Evolutionary conservation across 2,113 vertebrate genomes (phyloP), one percentile per base, ranked within the genome.

Genomic region (Octodon degus): DNA sequence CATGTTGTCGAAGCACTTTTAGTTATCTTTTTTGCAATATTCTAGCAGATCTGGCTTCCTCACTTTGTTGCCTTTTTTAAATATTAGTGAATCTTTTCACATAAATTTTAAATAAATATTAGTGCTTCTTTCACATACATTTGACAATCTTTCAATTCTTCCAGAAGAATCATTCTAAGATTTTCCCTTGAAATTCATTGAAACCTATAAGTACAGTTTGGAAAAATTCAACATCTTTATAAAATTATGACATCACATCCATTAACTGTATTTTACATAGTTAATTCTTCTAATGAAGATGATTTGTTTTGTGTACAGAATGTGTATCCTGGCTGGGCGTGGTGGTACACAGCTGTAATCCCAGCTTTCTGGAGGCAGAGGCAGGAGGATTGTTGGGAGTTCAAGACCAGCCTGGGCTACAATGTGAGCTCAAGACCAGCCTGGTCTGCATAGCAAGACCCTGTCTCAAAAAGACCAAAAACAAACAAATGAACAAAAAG

Each of bases 31-130:
- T 62, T 58, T 58, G 55, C 17, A 79, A 62, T n/a, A 37, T 70
- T 63, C 53, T 70, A 11, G 53, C 43, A 72, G 10, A 34, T 72
- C 53, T n/a, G 34, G 0, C 27, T 70, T 43, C 62, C 50, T 13
- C 5, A 79, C 40, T 85, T 67, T 80, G 53, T 63, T 68, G 10
- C 53, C 53, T 43, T 30, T 77, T 85, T 68, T 11, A 70, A 19
- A 89, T 76, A 20, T 25, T 3, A 17, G 47, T 89, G 25, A 40
- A 62, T 40, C 62, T 63, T 93, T 85, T 43, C 12, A 27, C 32
- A 30, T 70, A 70, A 53, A 53, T 89, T 90, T 80, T 60, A 72
- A 70, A 80, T 80, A 96, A 85, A 80, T 72, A 80, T 53, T 85
- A 80, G 50, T n/a, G 14, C 25, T 58, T 58, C 55, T 58, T 58